Evolutionary conservation across 2,797 vertebrate species (phyloP).

Genomic region (Zenarchopterus dispar): DNA sequence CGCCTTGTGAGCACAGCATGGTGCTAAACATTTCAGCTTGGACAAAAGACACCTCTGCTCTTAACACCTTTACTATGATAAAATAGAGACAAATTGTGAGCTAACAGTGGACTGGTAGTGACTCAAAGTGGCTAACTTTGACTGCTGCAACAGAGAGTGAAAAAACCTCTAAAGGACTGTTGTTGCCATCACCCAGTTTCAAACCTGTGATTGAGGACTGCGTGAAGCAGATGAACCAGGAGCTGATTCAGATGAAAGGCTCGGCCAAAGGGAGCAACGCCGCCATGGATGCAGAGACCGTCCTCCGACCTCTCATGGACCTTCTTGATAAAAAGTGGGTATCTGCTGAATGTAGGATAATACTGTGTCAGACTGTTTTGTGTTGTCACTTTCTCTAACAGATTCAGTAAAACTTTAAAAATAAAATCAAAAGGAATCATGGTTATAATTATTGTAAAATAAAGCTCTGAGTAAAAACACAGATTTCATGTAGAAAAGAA

Average conservation of each 20-base stretch:
- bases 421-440: too few relatives aligned
- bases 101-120: constrained; percentile 2
- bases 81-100: constrained; percentile 8
- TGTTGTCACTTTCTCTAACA: neutral
- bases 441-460: too few relatives aligned
- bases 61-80: constrained; percentile 18
- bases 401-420: neutral
- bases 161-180: constrained; percentile 4
- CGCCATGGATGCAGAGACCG: constrained; percentile 91
- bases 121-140: neutral
- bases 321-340: constrained; percentile 96
- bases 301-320: constrained; percentile 96
- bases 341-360: constrained; percentile 5
- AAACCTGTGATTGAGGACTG: constrained; percentile 93
- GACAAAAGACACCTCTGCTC: constrained; percentile 25
- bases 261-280: constrained; percentile 87
- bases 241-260: constrained; percentile 92
- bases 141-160: neutral
- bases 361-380: neutral
- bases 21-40: constrained; percentile 30
- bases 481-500: neutral
- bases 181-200: constrained; percentile 82
- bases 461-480: neutral
- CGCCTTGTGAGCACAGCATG: constrained; percentile 23
- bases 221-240: constrained; percentile 93